phyloP scores from a whole-genome alignment of 2,888 invertebrate species.

The Ernsta delagoae region DNA sequence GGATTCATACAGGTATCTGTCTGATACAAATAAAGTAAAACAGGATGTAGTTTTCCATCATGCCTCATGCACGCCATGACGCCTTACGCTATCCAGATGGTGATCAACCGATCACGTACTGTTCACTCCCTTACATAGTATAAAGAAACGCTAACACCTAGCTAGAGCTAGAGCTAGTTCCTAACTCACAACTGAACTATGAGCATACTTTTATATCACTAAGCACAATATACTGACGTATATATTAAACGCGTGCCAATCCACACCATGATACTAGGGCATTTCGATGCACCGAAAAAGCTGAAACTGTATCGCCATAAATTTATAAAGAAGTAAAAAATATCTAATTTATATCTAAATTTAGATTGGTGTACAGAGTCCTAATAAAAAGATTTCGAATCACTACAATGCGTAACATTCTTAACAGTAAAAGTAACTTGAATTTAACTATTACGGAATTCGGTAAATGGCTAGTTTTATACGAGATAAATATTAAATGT shows the following conservation, averaged over 20 bases:
- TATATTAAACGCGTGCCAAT: constrained; percentile 58
- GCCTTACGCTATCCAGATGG: constrained; percentile 45
- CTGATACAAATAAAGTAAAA: constrained; percentile 28
- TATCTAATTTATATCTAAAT: constrained; percentile 66
- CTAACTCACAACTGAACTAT: constrained; percentile 81
- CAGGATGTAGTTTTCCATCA: constrained; percentile 20
- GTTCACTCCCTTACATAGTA: constrained; percentile 52
- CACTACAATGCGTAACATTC: constrained; percentile 55
- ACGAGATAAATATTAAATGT: constrained; percentile 42
- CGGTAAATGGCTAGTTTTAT: constrained; percentile 24
- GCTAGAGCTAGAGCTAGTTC: constrained; percentile 69
- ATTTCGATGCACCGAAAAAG: constrained; percentile 62
- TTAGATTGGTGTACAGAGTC: constrained; percentile 68
- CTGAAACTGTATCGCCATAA: constrained; percentile 60
- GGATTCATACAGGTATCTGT: constrained; percentile 24
- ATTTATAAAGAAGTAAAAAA: constrained; percentile 70
- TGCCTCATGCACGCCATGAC: constrained; percentile 1
- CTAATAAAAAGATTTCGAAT: constrained; percentile 52
- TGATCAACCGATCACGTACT: constrained; percentile 59
- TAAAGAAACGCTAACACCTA: constrained; percentile 71
- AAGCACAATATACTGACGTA: constrained; percentile 72
- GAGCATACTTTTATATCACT: constrained; percentile 80
- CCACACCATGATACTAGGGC: constrained; percentile 50
- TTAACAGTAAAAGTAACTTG: constrained; percentile 21
- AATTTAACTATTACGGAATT: constrained; percentile 21